Evolutionary conservation across 1,140 invertebrate species (phyloP), one percentile per base, ranked within the genome.

Genomic region (Atta cephalotes): DNA sequence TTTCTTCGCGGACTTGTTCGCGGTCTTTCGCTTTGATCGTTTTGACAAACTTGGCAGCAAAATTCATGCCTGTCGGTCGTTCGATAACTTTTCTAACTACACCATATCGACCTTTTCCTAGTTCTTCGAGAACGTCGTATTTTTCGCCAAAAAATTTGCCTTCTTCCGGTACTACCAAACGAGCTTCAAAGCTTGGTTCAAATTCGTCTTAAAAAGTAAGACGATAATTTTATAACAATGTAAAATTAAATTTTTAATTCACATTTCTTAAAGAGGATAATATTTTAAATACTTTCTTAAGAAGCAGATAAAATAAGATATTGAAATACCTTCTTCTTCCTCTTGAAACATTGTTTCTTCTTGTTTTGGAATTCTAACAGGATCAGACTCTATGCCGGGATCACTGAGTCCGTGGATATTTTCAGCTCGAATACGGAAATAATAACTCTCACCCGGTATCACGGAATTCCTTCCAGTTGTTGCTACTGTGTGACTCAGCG

Each of bases 31-130:
- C 95, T 85, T 97, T 98, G 68, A 97, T 97, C 92, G 96, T 98
- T 92, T 97, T 97, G 18, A 99, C 97, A 92, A 99, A 97, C 94
- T 99, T 99, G 18, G 98, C 99, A 0, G 99, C 99, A 93, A 97
- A 97, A 76, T 96, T 96, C 62, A 97, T 96, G 18, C 96, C 96
- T 1, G 96, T 97, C 0, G 95, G 92, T 90, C 97, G 97, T 88
- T 99, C 97, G 18, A 97, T 95, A 56, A 98, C 96, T 91, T 97
- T 96, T 81, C 97, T 97, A 0, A 98, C 98, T 3, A 97, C 96
- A 3, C 98, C 98, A 92, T 97, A 98, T 87, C 97, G 96, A 2
- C 98, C 98, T 92, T 97, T 97, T 0, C 98, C 98, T n/a, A 98
- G 93, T 92, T 98, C 97, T 90, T 98, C 97, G 4, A 96, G 94